phyloP scores from a whole-genome alignment of 2,888 invertebrate genomes.

The Tiliacea aurago region DNA sequence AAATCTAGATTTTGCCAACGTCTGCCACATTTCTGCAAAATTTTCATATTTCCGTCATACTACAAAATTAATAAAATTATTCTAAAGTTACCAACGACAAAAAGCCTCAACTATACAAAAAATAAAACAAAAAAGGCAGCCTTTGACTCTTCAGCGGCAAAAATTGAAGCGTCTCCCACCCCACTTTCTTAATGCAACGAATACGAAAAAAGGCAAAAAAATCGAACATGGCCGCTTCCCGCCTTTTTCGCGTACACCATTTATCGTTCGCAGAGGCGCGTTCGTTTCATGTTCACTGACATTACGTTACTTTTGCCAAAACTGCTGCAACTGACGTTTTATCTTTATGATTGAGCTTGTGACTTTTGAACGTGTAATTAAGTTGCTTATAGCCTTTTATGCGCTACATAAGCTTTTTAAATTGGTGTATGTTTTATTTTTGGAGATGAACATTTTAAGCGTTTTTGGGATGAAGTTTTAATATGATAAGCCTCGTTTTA shows the following conservation, averaged over 20 bases:
- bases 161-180: slow-evolving; percentile 45
- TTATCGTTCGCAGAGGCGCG: slow-evolving; percentile 54
- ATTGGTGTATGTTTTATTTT: slow-evolving; percentile 19
- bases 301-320: slow-evolving; percentile 51
- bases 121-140: slow-evolving; percentile 20
- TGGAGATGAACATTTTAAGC: slow-evolving; percentile 5
- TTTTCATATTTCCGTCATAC: slow-evolving; percentile 8
- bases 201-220: slow-evolving; percentile 43
- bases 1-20: neutral
- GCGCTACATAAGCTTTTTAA: slow-evolving; percentile 17
- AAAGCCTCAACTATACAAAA: slow-evolving; percentile 1
- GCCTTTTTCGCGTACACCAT: slow-evolving; percentile 65
- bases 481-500: slow-evolving; percentile 4
- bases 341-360: slow-evolving; percentile 57
- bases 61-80: slow-evolving; percentile 27
- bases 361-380: slow-evolving; percentile 37
- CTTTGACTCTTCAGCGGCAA: slow-evolving; percentile 43
- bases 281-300: slow-evolving; percentile 43
- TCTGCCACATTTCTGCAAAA: neutral
- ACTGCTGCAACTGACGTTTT: slow-evolving; percentile 59
- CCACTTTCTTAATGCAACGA: slow-evolving; percentile 48
- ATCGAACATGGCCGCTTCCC: slow-evolving; percentile 62
- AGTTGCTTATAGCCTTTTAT: slow-evolving; percentile 11
- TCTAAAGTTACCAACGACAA: slow-evolving; percentile 22
- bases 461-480: slow-evolving; percentile 12